phyloP scores from a whole-genome alignment of 2,888 invertebrate species.

The Scotopteryx bipunctaria region DNA sequence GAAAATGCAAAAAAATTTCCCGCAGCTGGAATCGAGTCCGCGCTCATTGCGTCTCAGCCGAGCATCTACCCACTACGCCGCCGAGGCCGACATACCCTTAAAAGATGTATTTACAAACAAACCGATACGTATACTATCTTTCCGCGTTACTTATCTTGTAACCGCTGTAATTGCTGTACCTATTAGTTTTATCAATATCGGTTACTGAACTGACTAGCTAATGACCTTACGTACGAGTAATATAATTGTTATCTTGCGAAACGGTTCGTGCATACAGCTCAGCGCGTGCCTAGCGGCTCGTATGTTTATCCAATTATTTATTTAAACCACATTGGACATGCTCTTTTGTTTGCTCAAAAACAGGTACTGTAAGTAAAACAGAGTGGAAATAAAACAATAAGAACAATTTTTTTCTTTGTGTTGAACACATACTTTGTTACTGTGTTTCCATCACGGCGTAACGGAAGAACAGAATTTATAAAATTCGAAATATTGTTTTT shows the following conservation, averaged over 20 bases:
- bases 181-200: slow-evolving; percentile 29
- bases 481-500: too few species aligned
- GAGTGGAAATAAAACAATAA: too few species aligned
- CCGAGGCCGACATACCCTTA: not conserved
- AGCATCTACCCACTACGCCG: too few species aligned
- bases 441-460: too few species aligned
- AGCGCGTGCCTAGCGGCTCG: slow-evolving; percentile 17
- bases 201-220: slow-evolving; percentile 29
- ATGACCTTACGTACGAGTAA: slow-evolving; percentile 41
- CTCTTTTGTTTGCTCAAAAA: slow-evolving; percentile 3
- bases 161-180: slow-evolving; percentile 19
- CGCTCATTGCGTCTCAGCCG: too few species aligned
- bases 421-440: not conserved
- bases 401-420: not conserved
- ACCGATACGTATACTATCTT: slow-evolving; percentile 1
- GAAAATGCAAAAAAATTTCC: too few species aligned
- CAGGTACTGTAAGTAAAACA: too few species aligned
- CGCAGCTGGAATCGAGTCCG: too few species aligned
- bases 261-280: slow-evolving; percentile 41
- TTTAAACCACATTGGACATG: slow-evolving; percentile 1
- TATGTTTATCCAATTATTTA: slow-evolving; percentile 8
- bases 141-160: slow-evolving; percentile 25
- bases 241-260: slow-evolving; percentile 35
- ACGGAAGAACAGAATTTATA: too few species aligned
- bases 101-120: slow-evolving; percentile 5